Conservation (phyloP, 2,113 vertebrate species). For the Hippocampus barbouri region DNA sequence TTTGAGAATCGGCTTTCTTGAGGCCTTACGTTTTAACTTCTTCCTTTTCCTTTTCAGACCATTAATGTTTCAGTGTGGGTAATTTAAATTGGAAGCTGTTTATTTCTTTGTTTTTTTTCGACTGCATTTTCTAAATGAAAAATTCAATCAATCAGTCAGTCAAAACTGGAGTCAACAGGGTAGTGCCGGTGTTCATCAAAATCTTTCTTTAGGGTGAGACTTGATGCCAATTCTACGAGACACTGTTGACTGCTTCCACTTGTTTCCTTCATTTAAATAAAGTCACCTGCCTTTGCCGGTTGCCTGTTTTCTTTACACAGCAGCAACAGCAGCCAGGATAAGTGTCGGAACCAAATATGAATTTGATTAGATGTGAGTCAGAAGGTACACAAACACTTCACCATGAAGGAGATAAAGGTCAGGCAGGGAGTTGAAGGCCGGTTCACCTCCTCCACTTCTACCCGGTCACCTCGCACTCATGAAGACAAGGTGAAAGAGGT, state of each 20-base stretch:
- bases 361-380: conserved; percentile 43
- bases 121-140: no score
- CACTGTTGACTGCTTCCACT: conserved; percentile 4
- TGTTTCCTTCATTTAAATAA: conserved; percentile 37
- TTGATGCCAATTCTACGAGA: no score
- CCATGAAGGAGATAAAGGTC: conserved; percentile 48
- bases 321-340: conserved; percentile 11
- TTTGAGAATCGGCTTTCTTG: no score
- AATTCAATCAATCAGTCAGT: no score
- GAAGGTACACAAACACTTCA: conserved; percentile 38
- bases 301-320: conserved; percentile 22
- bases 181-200: no score
- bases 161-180: no score
- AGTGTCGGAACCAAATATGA: conserved; percentile 26
- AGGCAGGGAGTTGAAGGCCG: conserved; percentile 15
- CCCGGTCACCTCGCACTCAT: conserved; percentile 1
- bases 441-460: conserved; percentile 2
- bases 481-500: conserved; percentile 19
- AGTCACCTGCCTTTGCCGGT: conserved; percentile 14
- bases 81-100: no score
- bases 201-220: no score
- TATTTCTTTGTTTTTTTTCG: no score
- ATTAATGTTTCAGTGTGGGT: no score
- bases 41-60: no score
- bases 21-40: no score